Evolutionary conservation across 2,888 invertebrate species (phyloP).

Genomic region (Andrena flavipes): DNA sequence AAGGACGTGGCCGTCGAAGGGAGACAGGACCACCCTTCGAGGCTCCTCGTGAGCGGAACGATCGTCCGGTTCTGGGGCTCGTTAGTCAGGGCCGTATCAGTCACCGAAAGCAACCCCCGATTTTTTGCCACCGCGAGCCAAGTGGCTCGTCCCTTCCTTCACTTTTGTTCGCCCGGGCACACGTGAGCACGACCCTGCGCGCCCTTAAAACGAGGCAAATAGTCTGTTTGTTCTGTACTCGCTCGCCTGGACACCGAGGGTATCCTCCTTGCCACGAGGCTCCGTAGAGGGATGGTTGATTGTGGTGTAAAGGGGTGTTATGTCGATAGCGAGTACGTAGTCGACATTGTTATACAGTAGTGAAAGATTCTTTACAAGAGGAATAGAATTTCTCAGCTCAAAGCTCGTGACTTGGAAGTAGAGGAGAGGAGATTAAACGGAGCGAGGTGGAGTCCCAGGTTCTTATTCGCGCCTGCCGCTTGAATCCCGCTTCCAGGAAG

Average conservation of each 20-base stretch:
- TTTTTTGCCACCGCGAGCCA: constrained; percentile 54
- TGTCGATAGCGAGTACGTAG: too few species aligned
- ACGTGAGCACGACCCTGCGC: constrained; percentile 43
- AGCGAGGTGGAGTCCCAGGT: neutral
- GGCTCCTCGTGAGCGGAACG: constrained; percentile 76
- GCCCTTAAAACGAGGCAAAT: constrained; percentile 80
- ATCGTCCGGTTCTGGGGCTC: constrained; percentile 76
- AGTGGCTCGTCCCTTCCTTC: constrained; percentile 27
- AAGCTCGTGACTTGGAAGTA: too few species aligned
- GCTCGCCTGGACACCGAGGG: constrained; percentile 38
- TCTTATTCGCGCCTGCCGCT: constrained; percentile 29
- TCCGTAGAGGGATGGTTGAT: neutral
- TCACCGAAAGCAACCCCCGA: constrained; percentile 80
- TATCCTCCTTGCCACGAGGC: neutral
- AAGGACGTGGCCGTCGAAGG: constrained; percentile 44
- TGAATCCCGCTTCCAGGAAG: constrained; percentile 53
- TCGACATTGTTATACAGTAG: too few species aligned
- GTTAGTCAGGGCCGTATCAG: constrained; percentile 83
- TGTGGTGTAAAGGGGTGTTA: neutral
- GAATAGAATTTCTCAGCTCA: too few species aligned
- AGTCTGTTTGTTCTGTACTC: constrained; percentile 79
- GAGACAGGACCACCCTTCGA: constrained; percentile 75
- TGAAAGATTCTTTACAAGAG: too few species aligned
- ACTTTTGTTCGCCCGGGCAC: constrained; percentile 16
- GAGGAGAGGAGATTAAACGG: neutral